Evolutionary conservation across 2,888 invertebrate genomes (phyloP), one percentile per base, ranked within the genome.

Genomic region (Leptopilina myrica): DNA sequence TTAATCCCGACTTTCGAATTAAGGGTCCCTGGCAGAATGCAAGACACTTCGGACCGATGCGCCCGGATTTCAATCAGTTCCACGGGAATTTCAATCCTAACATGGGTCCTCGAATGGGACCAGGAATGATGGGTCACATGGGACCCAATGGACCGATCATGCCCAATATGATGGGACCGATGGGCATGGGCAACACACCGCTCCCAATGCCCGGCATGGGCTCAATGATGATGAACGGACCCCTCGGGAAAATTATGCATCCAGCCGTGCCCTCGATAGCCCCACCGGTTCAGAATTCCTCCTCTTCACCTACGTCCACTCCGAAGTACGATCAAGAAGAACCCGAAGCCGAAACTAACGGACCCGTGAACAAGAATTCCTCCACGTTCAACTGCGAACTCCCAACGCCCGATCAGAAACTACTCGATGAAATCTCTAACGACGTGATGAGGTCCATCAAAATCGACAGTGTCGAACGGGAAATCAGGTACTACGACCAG

Each of bases 401-500:
- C n/a, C 92, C 93, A 3, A 86, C 89, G 1, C 92, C 92, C 0
- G 93, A 93, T 87, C 87, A 92, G 5, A 86, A 89, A 77, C 88
- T 92, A 14, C 85, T 94, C 33, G 93, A 94, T 75, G 93, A 93
- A 83, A 94, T 94, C 14, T 93, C 94, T 84, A 93, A 93, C 77
- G 96, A 96, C 88, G 94, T 96, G 0, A 95, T 96, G 85, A 95
- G 95, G 85, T 95, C 95, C 6, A 96, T 98, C 56, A 95, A 95
- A 80, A 97, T 98, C 66, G 97, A 97, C 89, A 95, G 95, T 0
- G 92, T 95, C 20, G 95, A 96, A 0, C 94, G 97, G 84, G 97
- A 97, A 89, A 96, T 97, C 67, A 93, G 97, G 26, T 97, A 97
- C 87, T 98, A 98, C 88, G 97, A 96, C 26, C 95, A 97, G 81